Base-by-base conservation (phyloP, 2,888 invertebrate species). In the Capitulum mitella region DNA sequence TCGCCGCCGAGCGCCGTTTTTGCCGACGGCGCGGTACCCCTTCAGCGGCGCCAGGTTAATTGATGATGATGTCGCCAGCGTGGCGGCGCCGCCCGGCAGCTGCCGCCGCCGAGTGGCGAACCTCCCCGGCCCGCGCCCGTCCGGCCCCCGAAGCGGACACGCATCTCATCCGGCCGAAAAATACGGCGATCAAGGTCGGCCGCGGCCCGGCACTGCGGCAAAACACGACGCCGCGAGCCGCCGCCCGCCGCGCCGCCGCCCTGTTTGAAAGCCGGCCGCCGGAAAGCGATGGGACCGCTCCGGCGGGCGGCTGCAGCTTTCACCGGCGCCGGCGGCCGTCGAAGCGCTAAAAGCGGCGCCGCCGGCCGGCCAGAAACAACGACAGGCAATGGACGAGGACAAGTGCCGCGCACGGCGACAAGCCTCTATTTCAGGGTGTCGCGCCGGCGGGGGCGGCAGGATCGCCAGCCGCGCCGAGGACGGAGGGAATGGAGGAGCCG, bases 191-290 rank as follows among this genome's bases (percentile, higher is more conserved):
- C 70, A 70, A 70, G 70, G 70, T 40, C 70, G 12, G 40, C 37
- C 58, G 58, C 58, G 58, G n/a, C 58, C 12, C 64, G 26, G 10
- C 70, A 40, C 40, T 29, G 40, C 26, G 6, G 34, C 64, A 64
- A 64, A 64, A 64, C 64, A 64, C 64, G 64, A 29, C 61, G 26
- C 61, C 54, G n/a, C n/a, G n/a, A n/a, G n/a, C n/a, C n/a, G n/a
- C n/a, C n/a, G n/a, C n/a, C n/a, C 54, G 46, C 26, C 22, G 22
- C 1, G 40, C 26, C 40, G 70, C 26, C 37, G 37, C 29, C 29
- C 34, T 16, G 58, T 29, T 61, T 29, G 29, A 19, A 26, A 29
- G 70, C 37, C 22, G 10, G 8, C 58, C 10, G n/a, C n/a, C 29
- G 37, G 22, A 70, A 22, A 64, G 19, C 64, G 64, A 37, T 37